These are phyloP conservation scores for Ciconia nigra DNA, from an alignment of 2,797 vertebrate genomes.

Conservation along the genomic window DNA sequence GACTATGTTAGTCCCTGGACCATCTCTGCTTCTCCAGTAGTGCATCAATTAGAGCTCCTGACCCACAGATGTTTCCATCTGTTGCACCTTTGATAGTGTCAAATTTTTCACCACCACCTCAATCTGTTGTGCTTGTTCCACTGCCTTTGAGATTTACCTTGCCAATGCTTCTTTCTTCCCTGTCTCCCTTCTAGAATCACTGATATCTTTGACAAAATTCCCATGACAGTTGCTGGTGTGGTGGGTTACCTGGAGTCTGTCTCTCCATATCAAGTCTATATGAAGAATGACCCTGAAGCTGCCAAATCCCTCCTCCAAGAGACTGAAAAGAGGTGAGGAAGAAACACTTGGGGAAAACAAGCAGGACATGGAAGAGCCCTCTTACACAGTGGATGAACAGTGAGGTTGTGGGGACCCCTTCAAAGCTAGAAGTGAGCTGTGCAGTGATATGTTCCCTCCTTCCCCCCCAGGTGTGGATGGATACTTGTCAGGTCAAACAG, in stretches of 20 bases:
- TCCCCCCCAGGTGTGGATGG: neutral
- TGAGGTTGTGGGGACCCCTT: neutral
- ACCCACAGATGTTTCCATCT: neutral
- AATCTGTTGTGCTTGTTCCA: neutral
- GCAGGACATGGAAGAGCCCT: neutral
- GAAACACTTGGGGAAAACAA: neutral
- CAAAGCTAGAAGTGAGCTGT: neutral
- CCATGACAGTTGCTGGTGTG: constrained; percentile 56
- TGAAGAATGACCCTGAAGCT: constrained; percentile 39
- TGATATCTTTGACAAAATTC: neutral
- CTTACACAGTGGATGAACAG: rapidly evolving
- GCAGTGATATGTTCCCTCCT: neutral
- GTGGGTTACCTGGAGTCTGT: constrained; percentile 72
- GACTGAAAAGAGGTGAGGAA: constrained; percentile 50
- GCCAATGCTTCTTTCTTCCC: neutral
- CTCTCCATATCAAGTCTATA: constrained; percentile 65
- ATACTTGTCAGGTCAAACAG: neutral
- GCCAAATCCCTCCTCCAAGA: constrained; percentile 65
- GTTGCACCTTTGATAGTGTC: neutral
- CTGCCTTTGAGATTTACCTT: neutral
- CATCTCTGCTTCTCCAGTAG: neutral
- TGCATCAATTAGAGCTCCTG: neutral
- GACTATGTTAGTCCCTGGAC: neutral
- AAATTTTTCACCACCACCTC: neutral
- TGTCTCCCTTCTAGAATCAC: constrained; percentile 41